Base-by-base conservation (phyloP, 2,888 invertebrate genomes). In the Dugesia japonica region DNA sequence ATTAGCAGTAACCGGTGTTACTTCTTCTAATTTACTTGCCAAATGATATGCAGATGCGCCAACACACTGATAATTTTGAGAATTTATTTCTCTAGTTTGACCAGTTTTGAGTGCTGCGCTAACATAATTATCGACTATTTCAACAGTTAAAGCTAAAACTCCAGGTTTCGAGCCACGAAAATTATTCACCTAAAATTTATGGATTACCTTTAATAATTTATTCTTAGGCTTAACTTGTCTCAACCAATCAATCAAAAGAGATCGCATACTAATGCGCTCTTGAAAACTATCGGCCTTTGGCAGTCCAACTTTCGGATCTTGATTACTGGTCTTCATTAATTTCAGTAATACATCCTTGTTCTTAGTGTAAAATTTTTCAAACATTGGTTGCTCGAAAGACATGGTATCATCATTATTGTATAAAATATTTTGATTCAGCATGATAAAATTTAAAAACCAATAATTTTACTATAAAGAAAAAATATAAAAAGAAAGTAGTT, bases 211-310 rank as follows among this genome's bases (percentile, higher is more conserved):
- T n/a, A n/a, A n/a, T n/a, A n/a, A n/a, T n/a, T n/a, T n/a, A n/a
- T n/a, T n/a, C n/a, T n/a, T n/a, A n/a, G n/a, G n/a, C n/a, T n/a
- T 38, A 13, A 38, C 56, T 56, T 56, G 56, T 56, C 56, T 56
- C n/a, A 56, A n/a, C 56, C 56, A 56, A 56, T 56, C 56, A 23
- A 56, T 56, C 7, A 56, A 23, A 4, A 56, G 4, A 4, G 56
- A 13, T 56, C 56, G 4, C 56, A 56, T 56, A 4, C 7, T 23
- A 1, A 56, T n/a, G 23, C 56, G n/a, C n/a, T 56, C 56, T 56
- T 4, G 20, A n/a, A 56, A 56, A 23, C 17, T 56, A 13, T n/a
- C n/a, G 4, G 56, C 56, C 17, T 23, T n/a, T 23, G 56, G 56
- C 4, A 56, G 56, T 23, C 56, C 56, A n/a, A 56, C 17, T 23